These are phyloP conservation scores for Gastrophryne carolinensis DNA, from an alignment of 2,797 vertebrate species.

Conservation along the genomic window DNA sequence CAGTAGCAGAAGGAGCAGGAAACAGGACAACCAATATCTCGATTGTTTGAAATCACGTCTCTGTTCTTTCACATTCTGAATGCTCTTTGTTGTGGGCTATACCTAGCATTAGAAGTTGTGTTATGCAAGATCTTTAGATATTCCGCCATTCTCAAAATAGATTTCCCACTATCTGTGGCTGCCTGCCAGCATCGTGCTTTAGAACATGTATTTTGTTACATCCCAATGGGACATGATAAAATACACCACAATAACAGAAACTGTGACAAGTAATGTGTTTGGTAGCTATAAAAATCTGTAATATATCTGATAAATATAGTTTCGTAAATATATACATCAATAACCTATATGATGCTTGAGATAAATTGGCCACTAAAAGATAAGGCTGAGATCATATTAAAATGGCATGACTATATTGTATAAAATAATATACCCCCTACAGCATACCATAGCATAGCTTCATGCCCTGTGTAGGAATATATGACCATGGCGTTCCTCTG, in stretches of 20 bases:
- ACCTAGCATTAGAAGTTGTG: too few species aligned
- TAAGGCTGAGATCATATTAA: background rate
- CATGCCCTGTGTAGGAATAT: constrained; percentile 11
- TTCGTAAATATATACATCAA: background rate
- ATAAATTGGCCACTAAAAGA: constrained; percentile 3
- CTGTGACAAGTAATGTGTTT: background rate
- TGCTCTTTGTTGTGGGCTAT: too few species aligned
- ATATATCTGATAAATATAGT: background rate
- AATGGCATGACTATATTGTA: background rate
- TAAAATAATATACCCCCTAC: constrained; percentile 32
- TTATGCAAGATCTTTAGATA: too few species aligned
- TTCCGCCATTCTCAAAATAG: too few species aligned
- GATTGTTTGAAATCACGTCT: too few species aligned
- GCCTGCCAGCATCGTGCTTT: too few species aligned
- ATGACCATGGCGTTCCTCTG: background rate
- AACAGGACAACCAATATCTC: too few species aligned
- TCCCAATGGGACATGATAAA: background rate
- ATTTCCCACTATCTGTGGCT: too few species aligned
- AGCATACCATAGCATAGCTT: background rate
- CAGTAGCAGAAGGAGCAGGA: too few species aligned
- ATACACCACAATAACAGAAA: background rate
- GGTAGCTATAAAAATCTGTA: background rate
- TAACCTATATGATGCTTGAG: background rate
- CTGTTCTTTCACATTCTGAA: too few species aligned
- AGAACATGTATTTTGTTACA: background rate